Base-by-base conservation (phyloP, 2,113 vertebrate species). In the Hoplias malabaricus region DNA sequence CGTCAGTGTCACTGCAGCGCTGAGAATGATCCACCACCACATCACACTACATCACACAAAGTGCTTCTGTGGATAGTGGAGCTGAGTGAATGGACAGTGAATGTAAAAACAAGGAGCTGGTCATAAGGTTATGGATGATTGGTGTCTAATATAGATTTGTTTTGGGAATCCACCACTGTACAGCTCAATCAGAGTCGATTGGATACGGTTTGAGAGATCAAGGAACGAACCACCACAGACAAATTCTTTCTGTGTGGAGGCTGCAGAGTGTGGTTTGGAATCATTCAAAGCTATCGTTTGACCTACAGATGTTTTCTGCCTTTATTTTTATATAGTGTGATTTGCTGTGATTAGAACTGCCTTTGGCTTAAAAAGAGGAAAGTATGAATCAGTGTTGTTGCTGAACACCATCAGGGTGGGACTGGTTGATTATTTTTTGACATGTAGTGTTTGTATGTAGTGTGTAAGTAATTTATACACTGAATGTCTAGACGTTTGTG, bases 131-230 rank as follows among this genome's bases (percentile, higher is more conserved):
- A n/a, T n/a, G n/a, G n/a, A n/a, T n/a, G n/a, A n/a, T n/a, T n/a
- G n/a, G 25, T 2, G 31, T 59, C 14, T 31, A 29, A 31, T 14
- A 27, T 0, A 27, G 25, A 59, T 42, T 68, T 14, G 21, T 38
- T 66, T 29, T 54, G 43, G 21, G 25, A 29, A 79, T 84, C 77
- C 66, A 82, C 85, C 77, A 66, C 72, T 79, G 72, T 54, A 70
- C 79, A 82, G 73, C 78, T 81, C 79, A 78, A 85, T 65, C 81
- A 54, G 70, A 80, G 79, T 75, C 76, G 83, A 87, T 86, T 88
- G 86, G 82, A 84, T 63, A 75, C 53, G 21, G 34, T 38, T 77
- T 79, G 82, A 86, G 86, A 87, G 59, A 5, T 70, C 80, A 82
- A 67, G 78, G 80, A 75, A 86, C 67, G 81, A 53, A 68, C 80